phyloP scores from a whole-genome alignment of 2,113 vertebrate genomes.

The Lophius piscatorius region DNA sequence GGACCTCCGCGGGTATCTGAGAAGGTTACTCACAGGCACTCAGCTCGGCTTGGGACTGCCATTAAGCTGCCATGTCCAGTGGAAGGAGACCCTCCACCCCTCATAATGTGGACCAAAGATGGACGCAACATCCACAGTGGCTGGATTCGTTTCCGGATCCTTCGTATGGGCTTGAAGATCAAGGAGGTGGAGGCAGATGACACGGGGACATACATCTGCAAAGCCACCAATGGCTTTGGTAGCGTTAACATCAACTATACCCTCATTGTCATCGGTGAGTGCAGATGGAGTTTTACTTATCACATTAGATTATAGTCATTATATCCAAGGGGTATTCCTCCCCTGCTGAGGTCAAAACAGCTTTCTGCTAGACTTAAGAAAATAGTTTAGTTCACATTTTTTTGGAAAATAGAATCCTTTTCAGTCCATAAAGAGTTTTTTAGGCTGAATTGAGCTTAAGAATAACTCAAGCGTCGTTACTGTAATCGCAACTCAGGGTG shows the following conservation, averaged over 20 bases:
- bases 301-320: too few relatives aligned
- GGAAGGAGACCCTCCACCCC: conserved; percentile 92
- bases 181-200: conserved; percentile 94
- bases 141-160: conserved; percentile 93
- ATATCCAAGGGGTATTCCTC: too few relatives aligned
- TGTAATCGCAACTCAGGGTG: too few relatives aligned
- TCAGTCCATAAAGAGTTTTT: too few relatives aligned
- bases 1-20: conserved; percentile 92
- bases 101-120: conserved; percentile 99
- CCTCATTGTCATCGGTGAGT: conserved; percentile 93
- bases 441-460: too few relatives aligned
- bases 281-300: neutral
- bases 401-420: too few relatives aligned
- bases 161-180: conserved; percentile 92
- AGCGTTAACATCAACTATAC: conserved; percentile 98
- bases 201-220: conserved; percentile 93
- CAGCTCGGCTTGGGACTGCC: conserved; percentile 87
- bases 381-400: too few relatives aligned
- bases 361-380: too few relatives aligned
- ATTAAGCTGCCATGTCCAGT: conserved; percentile 94
- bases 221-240: conserved; percentile 97
- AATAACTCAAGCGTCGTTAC: too few relatives aligned
- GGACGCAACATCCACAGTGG: conserved; percentile 93
- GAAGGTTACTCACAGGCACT: conserved; percentile 90
- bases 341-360: too few relatives aligned